A percentile compares a stretch with the other conserved stretches of the same genome.
Evolutionary conservation across 2,888 invertebrate species (phyloP).

Genomic region (Thera britannica): DNA sequence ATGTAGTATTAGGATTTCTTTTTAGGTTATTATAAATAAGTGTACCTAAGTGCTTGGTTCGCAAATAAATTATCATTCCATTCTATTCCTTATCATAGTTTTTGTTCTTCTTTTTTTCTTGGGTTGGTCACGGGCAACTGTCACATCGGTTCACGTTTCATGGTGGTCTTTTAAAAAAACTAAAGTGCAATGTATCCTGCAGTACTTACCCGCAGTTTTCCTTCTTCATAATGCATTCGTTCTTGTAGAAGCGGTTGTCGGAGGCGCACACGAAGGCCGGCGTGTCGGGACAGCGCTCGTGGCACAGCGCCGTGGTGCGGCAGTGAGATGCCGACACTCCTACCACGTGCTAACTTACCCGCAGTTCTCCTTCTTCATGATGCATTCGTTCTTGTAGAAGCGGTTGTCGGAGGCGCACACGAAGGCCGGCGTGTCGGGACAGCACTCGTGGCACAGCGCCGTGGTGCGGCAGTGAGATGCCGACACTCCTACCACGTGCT

Average conservation of each 20-base stretch:
- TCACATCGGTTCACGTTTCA: too few species aligned
- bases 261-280: constrained; percentile 95
- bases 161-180: too few species aligned
- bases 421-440: constrained; percentile 89
- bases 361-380: constrained; percentile 96
- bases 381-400: constrained; percentile 95
- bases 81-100: too few species aligned
- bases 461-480: constrained; percentile 94
- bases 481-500: constrained; percentile 93
- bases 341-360: constrained; percentile 93
- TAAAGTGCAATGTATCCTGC: background rate
- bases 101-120: too few species aligned
- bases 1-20: too few species aligned
- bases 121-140: too few species aligned
- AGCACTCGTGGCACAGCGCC: constrained; percentile 90
- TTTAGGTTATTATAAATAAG: too few species aligned
- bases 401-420: constrained; percentile 96
- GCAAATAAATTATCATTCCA: too few species aligned
- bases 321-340: constrained; percentile 93
- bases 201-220: constrained; percentile 91
- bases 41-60: too few species aligned
- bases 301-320: constrained; percentile 92
- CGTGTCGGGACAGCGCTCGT: constrained; percentile 88
- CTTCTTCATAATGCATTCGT: constrained; percentile 95
- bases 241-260: constrained; percentile 95